Percentiles rank a stretch among this genome's conserved stretches.
Conservation (phyloP, 2,888 invertebrate genomes). For the Eumacrocentrus americanus region DNA sequence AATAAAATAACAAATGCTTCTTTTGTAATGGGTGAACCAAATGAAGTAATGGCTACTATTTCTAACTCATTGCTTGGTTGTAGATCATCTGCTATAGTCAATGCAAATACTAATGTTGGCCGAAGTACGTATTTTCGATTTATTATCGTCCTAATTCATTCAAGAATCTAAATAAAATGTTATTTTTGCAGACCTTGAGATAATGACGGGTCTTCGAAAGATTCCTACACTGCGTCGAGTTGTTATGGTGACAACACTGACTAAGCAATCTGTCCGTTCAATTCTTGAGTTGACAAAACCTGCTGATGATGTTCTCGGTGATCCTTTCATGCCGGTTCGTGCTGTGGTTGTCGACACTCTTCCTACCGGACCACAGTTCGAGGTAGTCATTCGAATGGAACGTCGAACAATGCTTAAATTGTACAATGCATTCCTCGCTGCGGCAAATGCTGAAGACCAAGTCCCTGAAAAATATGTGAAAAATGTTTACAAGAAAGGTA, state of each 20-base stretch:
- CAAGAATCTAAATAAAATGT: neutral
- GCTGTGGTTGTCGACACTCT: conserved; percentile 56
- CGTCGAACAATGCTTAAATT: conserved; percentile 50
- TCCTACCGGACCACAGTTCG: conserved; percentile 54
- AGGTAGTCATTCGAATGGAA: conserved; percentile 57
- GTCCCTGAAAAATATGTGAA: neutral
- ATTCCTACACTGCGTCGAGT: conserved; percentile 50
- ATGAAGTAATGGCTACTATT: conserved; percentile 49
- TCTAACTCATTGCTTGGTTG: conserved; percentile 43
- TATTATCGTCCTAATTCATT: conserved; percentile 3
- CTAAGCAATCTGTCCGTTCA: conserved; percentile 58
- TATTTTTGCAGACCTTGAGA: conserved; percentile 49
- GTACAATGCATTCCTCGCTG: conserved; percentile 32
- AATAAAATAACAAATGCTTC: conserved; percentile 57
- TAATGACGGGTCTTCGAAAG: conserved; percentile 54
- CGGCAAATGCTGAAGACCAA: no score
- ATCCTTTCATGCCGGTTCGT: conserved; percentile 54
- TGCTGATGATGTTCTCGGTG: conserved; percentile 44
- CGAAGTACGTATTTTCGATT: conserved; percentile 44
- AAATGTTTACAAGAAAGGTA: conserved; percentile 4
- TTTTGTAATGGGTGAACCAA: conserved; percentile 54
- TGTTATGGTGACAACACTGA: conserved; percentile 57
- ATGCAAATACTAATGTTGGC: conserved; percentile 54
- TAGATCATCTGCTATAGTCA: conserved; percentile 53
- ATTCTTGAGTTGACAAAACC: conserved; percentile 57